A percentile compares a stretch with the other conserved stretches of the same genome.
Conservation (phyloP, 2,113 vertebrate species). For the Xiphophorus hellerii region DNA sequence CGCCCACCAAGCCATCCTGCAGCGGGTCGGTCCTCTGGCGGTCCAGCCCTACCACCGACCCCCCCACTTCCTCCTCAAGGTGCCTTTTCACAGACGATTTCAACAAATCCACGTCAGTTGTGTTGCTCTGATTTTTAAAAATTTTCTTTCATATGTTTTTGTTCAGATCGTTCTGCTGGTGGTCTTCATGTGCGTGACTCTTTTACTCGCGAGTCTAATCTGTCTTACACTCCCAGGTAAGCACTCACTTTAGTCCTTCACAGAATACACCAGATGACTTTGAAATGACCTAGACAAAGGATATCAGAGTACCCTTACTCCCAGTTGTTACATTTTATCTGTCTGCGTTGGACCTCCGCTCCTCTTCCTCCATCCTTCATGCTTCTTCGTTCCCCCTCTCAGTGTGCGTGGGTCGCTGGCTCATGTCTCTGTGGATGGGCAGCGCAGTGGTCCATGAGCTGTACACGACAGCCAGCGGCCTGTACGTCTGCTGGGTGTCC, state of each 20-base stretch:
- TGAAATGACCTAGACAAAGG: no score
- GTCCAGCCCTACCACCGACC: slow-evolving; percentile 96
- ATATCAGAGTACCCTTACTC: no score
- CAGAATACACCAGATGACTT: no score
- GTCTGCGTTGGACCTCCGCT: no score
- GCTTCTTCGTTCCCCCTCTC: slow-evolving; percentile 3
- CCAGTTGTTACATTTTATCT: no score
- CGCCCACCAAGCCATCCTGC: slow-evolving; percentile 95
- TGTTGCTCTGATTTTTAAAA: no score
- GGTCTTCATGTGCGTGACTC: slow-evolving; percentile 92
- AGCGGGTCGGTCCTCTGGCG: slow-evolving; percentile 92
- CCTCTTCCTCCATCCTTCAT: no score
- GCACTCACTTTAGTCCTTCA: background rate
- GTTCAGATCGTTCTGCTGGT: slow-evolving; percentile 91
- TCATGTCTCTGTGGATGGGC: slow-evolving; percentile 99
- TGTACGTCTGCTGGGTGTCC: slow-evolving; percentile 95
- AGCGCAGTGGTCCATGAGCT: slow-evolving; percentile 94
- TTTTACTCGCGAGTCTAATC: slow-evolving; percentile 92
- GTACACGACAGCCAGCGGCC: slow-evolving; percentile 95
- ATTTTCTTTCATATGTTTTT: slow-evolving; percentile 18
- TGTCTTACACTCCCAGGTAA: slow-evolving; percentile 96
- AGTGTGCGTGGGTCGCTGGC: slow-evolving; percentile 95
- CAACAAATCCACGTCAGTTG: background rate
- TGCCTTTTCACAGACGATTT: slow-evolving; percentile 52
- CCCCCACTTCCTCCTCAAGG: slow-evolving; percentile 90